Percentiles rank a stretch among this genome's conserved stretches.
Conservation (phyloP, 2,113 vertebrate species). For the mouse (Mus musculus) region GRCm39 chr14:119544001-119544500, state of each 20-base stretch:
- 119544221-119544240: neutral
- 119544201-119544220: neutral
- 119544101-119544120: neutral
- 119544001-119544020: neutral
- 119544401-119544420: slow-evolving; percentile 4
- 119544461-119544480: slow-evolving; percentile 48
- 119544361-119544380: slow-evolving; percentile 15
- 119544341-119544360: neutral
- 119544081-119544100: neutral
- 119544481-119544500: neutral
- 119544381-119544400: slow-evolving; percentile 49
- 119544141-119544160: slow-evolving; percentile 1
- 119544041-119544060: neutral
- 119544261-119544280: neutral
- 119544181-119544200: neutral
- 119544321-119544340: neutral
- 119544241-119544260: neutral
- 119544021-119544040: neutral
- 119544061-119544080: neutral
- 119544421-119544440: neutral
- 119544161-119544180: neutral
- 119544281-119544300: slow-evolving; percentile 3
- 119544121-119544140: neutral
- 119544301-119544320: neutral
- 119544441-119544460: slow-evolving; percentile 19